Evolutionary conservation across 2,888 invertebrate species (phyloP), one percentile per base, ranked within the genome.

Genomic region (Nebria salina): DNA sequence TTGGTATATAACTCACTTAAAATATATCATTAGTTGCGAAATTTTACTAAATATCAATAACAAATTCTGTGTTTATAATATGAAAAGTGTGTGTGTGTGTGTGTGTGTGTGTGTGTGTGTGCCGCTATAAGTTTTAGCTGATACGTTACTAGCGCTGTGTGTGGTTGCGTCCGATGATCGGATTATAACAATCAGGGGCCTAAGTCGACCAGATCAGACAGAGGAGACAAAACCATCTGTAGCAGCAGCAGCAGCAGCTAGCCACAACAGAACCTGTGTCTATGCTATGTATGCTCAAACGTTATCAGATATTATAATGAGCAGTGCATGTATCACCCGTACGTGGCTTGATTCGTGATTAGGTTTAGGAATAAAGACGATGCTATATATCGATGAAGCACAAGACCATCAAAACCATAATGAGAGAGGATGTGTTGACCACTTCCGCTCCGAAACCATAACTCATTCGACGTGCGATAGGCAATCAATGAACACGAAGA

Each of bases 171-270:
- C 75, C 75, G 72, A 42, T 81, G 80, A 86, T 84, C 84, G 86
- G 86, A 86, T 87, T 87, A 87, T 87, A 87, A 87, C 87, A 87
- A 87, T 87, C 87, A 86, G 86, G 86, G 85, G 86, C 86, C 85
- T 86, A 85, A 86, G 85, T 70, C 54, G 54, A 54, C 75, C 64
- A 26, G 80, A 81, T 81, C 80, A 81, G 76, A 72, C 34, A 81
- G 73, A 76, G 76, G 81, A 81, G 81, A 81, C 81, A 81, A 81
- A 76, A 76, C 76, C 76, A 76, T 43, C 76, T 54, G 13, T 54
- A 54, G 54, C 54, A 54, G 54, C 54, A 54, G 54, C 54, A 54
- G 54, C 54, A 54, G 54, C 54, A 8, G 54, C 54, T 13, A 54
- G 54, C 6, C 7, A 6, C 43, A 20, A 20, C 43, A 43, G 7